Conservation (phyloP, 2,888 invertebrate genomes). For the Eristalis intricaria region DNA sequence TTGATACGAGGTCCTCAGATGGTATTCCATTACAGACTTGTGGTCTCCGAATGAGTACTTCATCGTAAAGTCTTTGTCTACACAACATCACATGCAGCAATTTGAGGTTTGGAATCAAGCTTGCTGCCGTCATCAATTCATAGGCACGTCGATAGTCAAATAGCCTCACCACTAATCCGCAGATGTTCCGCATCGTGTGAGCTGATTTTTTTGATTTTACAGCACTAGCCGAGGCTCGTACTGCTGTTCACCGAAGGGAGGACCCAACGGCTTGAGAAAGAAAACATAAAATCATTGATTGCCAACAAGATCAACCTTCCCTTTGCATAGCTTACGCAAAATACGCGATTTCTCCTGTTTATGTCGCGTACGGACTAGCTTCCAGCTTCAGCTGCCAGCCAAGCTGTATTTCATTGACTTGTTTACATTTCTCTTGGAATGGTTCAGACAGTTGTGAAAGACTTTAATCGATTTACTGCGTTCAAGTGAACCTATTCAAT, state of each 20-base stretch:
- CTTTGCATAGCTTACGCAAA: slow-evolving; percentile 18
- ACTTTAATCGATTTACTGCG: not conserved
- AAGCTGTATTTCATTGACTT: not conserved
- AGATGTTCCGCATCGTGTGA: not conserved
- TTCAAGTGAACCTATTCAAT: not conserved
- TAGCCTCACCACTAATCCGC: not conserved
- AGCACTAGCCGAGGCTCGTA: not conserved
- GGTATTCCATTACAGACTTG: not conserved
- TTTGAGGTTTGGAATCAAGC: not conserved
- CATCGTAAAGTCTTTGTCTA: not conserved
- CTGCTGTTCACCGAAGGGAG: not conserved
- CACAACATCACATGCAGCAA: not conserved
- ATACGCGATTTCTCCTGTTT: not conserved
- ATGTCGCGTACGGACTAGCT: not conserved
- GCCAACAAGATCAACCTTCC: not conserved
- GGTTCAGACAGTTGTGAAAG: not conserved
- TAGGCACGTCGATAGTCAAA: not conserved
- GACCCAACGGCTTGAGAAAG: slow-evolving; percentile 4
- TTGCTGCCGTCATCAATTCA: not conserved
- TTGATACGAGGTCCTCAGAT: not conserved
- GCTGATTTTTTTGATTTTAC: not conserved
- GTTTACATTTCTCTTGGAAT: not conserved
- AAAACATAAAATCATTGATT: slow-evolving; percentile 22
- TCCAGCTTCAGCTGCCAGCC: not conserved
- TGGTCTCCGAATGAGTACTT: not conserved